Percentiles rank a stretch among this genome's conserved stretches.
Conservation (phyloP, 2,113 vertebrate genomes). For the Phalacrocorax aristotelis region DNA sequence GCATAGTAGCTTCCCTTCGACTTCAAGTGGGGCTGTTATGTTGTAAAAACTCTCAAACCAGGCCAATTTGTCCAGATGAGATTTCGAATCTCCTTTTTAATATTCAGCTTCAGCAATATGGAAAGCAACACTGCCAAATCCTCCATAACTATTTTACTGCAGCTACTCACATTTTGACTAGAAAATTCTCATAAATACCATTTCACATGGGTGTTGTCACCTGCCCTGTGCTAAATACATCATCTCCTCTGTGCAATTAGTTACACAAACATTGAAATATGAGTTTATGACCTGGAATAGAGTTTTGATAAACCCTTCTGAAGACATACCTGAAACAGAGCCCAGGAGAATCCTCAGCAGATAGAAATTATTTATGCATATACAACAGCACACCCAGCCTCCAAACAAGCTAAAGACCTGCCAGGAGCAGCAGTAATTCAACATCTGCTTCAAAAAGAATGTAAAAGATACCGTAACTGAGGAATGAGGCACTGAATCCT, state of each 20-base stretch:
- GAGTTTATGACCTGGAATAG: not conserved
- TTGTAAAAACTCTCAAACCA: not conserved
- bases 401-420: not conserved
- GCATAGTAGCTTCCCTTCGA: not conserved
- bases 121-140: not conserved
- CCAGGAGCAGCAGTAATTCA: not conserved
- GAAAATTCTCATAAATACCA: not conserved
- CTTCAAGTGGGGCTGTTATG: not conserved
- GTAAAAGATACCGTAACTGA: not conserved
- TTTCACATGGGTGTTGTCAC: not conserved
- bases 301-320: not conserved
- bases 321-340: not conserved
- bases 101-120: not conserved
- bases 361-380: not conserved
- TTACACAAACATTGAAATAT: constrained; percentile 8
- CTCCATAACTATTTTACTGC: not conserved
- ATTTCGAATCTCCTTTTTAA: constrained; percentile 1
- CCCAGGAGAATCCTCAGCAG: not conserved
- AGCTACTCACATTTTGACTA: not conserved
- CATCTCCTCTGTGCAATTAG: not conserved
- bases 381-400: not conserved
- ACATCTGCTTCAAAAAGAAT: not conserved
- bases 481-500: not conserved
- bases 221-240: not conserved
- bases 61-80: not conserved